Evolutionary conservation across 2,113 vertebrate species (phyloP).

Genomic region (Hypomesus transpacificus): DNA sequence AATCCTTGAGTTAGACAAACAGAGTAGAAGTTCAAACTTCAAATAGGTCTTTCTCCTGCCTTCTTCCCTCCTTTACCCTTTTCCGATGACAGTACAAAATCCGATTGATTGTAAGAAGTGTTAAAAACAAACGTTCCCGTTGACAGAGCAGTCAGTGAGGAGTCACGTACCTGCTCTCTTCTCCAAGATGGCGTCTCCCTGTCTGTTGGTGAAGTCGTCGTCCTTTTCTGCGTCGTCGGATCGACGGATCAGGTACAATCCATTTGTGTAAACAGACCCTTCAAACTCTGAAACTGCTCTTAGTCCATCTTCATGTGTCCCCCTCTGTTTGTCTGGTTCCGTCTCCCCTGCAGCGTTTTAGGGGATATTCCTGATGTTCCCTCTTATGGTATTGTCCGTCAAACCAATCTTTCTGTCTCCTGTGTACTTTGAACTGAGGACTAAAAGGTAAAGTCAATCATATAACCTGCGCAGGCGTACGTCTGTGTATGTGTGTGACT

Average conservation of each 20-base stretch:
- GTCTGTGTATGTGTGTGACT: constrained; percentile 14
- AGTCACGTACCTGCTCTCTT: constrained; percentile 31
- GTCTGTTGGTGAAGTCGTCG: constrained; percentile 3
- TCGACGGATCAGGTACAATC: constrained; percentile 54
- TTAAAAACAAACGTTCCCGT: constrained; percentile 6
- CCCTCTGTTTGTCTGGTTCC: neutral
- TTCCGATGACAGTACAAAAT: no score
- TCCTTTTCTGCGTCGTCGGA: neutral
- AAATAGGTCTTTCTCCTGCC: no score
- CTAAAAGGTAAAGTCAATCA: constrained; percentile 48
- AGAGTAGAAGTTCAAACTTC: no score
- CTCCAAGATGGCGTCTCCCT: constrained; percentile 49
- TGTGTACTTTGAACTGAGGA: constrained; percentile 72
- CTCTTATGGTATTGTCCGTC: constrained; percentile 5
- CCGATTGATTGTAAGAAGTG: neutral
- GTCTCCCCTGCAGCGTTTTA: neutral
- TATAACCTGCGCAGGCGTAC: constrained; percentile 43
- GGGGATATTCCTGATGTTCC: constrained; percentile 4
- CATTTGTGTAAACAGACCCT: constrained; percentile 35
- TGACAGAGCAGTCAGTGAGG: no score
- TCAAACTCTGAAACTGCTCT: no score
- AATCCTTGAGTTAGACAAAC: no score
- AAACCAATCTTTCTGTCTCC: constrained; percentile 23
- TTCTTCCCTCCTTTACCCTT: no score
- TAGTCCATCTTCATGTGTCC: no score